These are phyloP conservation scores for Cirrhinus molitorella DNA, from an alignment of 2,797 vertebrate genomes.

Conservation along the genomic window DNA sequence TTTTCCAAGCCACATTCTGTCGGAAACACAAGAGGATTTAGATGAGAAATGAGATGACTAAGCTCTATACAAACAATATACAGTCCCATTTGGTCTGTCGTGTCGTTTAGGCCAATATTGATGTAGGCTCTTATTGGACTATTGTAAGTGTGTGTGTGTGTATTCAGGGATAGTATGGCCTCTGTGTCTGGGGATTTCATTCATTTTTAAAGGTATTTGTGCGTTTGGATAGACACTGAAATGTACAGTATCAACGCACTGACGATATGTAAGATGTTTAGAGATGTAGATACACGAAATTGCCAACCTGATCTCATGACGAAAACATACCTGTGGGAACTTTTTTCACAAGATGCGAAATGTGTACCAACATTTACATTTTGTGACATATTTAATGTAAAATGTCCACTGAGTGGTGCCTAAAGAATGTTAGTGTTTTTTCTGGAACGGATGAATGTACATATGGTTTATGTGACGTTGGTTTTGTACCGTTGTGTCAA, in stretches of 20 bases:
- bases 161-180: not conserved
- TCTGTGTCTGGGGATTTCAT: not conserved
- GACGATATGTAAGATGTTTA: not conserved
- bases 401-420: too few relatives aligned
- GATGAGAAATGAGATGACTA: conserved; percentile 24
- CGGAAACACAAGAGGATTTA: conserved; percentile 7
- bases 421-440: too few relatives aligned
- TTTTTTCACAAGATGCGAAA: too few relatives aligned
- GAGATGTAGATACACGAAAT: too few relatives aligned
- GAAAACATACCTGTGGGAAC: too few relatives aligned
- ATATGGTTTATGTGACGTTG: too few relatives aligned
- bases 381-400: too few relatives aligned
- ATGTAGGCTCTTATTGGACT: conserved; percentile 12
- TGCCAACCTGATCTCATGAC: too few relatives aligned
- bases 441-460: too few relatives aligned
- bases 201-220: not conserved
- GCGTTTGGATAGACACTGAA: not conserved
- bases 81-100: conserved; percentile 11
- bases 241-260: not conserved
- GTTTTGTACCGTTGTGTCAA: too few relatives aligned
- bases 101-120: conserved; percentile 33
- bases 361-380: too few relatives aligned
- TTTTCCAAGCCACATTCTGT: conserved; percentile 7
- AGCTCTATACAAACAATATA: not conserved
- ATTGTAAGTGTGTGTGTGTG: not conserved